Evolutionary conservation across 2,888 invertebrate genomes (phyloP), one percentile per base, ranked within the genome.

Genomic region (Pterostichus niger): DNA sequence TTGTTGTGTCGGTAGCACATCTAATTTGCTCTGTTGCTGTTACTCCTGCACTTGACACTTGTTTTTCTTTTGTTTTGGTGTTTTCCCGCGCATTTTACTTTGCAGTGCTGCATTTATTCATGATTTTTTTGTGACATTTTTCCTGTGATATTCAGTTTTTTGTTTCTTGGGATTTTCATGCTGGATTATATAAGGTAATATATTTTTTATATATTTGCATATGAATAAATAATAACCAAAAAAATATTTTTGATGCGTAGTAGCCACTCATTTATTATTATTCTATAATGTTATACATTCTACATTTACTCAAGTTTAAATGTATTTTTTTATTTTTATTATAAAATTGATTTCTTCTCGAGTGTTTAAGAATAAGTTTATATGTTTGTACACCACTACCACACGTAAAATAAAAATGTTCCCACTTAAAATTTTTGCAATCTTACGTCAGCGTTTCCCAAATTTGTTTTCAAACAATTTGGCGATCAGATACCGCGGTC

Each of bases 131-230:
- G 40, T 40, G 40, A 40, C 40, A 40, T 7, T 40, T 24, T 9
- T 7, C 40, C 40, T 40, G 40, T 40, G 40, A 40, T 40, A 7
- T 40, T 9, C 2, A 40, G 2, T 40, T 40, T 40, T 40, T 10
- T 33, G 24, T 9, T 31, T 2, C 17, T 33, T 61, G 24, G 33
- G n/a, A 61, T 31, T 61, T 61, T 33, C 31, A 61, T 61, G 31
- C 61, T 61, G 61, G 61, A 61, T 61, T 61, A 61, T 31, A 61
- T 61, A 13, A 61, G 61, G 61, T 61, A 31, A 24, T n/a, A 24
- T 3, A 24, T 24, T 24, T 24, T 24, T 24, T 24, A 3, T 24
- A 24, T 24, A 24, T 24, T 24, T 24, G 24, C 24, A 24, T 24
- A 24, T 24, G 24, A 24, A 24, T 2, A 2, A 3, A 24, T 24